A percentile compares a stretch with the other conserved stretches of the same genome.
Evolutionary conservation across 2,113 vertebrate genomes (phyloP).

Genomic region (Chloropsis hardwickii): DNA sequence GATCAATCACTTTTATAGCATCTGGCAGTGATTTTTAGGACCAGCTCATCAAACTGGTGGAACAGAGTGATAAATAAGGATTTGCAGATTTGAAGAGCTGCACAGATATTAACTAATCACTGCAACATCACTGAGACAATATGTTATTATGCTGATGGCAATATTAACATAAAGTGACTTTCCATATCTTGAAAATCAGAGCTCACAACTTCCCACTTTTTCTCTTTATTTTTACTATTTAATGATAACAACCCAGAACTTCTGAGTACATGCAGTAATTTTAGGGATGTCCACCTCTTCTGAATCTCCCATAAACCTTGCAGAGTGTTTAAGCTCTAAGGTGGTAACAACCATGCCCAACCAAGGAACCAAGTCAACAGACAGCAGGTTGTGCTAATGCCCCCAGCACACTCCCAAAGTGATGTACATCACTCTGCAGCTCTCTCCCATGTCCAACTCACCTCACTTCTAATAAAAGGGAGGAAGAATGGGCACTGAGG

Average conservation of each 20-base stretch:
- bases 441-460: fast-evolving
- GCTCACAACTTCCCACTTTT: not conserved
- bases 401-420: not conserved
- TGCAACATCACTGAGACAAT: not conserved
- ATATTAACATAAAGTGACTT: not conserved
- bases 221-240: not conserved
- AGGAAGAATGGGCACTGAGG: not conserved
- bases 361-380: not conserved
- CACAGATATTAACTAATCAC: slow-evolving; percentile 14
- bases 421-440: not conserved
- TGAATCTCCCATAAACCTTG: not conserved
- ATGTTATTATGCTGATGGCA: not conserved
- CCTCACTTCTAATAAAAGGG: not conserved
- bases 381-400: not conserved
- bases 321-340: not conserved
- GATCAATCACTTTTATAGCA: slow-evolving; percentile 7
- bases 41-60: not conserved
- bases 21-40: not conserved
- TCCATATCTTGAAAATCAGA: not conserved
- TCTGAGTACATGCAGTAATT: not conserved
- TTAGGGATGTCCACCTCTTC: not conserved
- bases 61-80: not conserved
- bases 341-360: not conserved
- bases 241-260: not conserved
- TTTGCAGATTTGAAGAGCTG: not conserved